Conservation (phyloP, 2,888 invertebrate species). For the Sphinx pinastri region DNA sequence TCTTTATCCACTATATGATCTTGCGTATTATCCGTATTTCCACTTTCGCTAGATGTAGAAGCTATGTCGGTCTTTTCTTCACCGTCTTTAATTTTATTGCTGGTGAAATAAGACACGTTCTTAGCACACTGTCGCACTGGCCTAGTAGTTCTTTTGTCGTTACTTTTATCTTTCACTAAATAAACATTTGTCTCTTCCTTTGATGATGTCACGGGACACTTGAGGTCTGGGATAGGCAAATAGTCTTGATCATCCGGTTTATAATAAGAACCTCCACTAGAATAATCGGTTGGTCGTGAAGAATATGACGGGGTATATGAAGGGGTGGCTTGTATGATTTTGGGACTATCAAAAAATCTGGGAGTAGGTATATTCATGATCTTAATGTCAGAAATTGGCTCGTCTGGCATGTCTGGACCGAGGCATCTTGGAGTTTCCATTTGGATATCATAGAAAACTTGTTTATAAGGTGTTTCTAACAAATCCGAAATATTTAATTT, state of each 20-base stretch:
- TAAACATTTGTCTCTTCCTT: constrained; percentile 43
- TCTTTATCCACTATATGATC: constrained; percentile 44
- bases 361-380: constrained; percentile 84
- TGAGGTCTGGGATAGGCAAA: constrained; percentile 58
- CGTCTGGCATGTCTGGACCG: constrained; percentile 70
- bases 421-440: constrained; percentile 84
- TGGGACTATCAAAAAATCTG: constrained; percentile 77
- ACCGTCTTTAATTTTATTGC: constrained; percentile 47
- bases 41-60: constrained; percentile 53
- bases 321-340: constrained; percentile 64
- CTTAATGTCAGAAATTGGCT: constrained; percentile 82
- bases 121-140: constrained; percentile 75
- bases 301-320: constrained; percentile 60
- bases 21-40: constrained; percentile 46
- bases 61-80: constrained; percentile 49
- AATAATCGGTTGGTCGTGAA: constrained; percentile 83
- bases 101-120: constrained; percentile 73
- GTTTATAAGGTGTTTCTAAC: constrained; percentile 85
- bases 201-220: constrained; percentile 52
- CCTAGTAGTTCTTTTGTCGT: constrained; percentile 50
- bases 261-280: constrained; percentile 86
- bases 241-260: constrained; percentile 86
- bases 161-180: constrained; percentile 39
- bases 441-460: constrained; percentile 72
- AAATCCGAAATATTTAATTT: constrained; percentile 78